Base-by-base conservation (phyloP, 2,797 vertebrate genomes). In the Steatocranus sp. region DNA sequence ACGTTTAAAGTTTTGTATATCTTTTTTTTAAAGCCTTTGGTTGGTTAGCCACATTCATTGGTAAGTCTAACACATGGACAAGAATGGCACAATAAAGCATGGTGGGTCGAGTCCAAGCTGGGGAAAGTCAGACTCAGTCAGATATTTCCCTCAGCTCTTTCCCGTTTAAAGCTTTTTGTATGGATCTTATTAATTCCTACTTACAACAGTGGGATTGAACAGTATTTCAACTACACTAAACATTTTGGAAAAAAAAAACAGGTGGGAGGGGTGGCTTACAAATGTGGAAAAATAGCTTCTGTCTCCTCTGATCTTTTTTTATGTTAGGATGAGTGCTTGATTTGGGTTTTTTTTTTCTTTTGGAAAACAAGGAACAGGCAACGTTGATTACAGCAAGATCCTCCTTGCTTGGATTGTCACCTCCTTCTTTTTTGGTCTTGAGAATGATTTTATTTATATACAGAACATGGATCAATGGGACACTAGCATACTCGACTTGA, bases 11-110 rank as follows among this genome's bases (percentile, higher is more conserved):
- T 96, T 94, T 96, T 95, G 94, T 95, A 94, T 95, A 93, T 89
- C 90, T 88, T 90, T 84, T 84, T 93, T 91, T 94, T 92, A 91
- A 95, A 96, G 94, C 94, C 96, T 97, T 96, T 96, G 95, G 96
- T 96, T 95, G 94, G 95, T 96, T 96, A 96, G 96, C 96, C 95
- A 96, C 96, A 96, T 96, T 96, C 94, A 94, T 95, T 92, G 94
- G 94, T 93, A 93, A 92, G 91, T 95, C 93, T 95, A 96, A 96
- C 95, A 96, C 94, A 93, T 94, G 94, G 92, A 95, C 93, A 88
- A 95, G 90, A 93, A 96, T 95, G 95, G 92, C 95, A 95, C 94
- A 86, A 93, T 92, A 93, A 94, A 95, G 94, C 93, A 94, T 94
- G 94, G 93, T 95, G 94, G 94, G 94, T 80, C 53, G 86, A 83